phyloP scores from a whole-genome alignment of 2,113 vertebrate species.

The Microtus ochrogaster region DNA sequence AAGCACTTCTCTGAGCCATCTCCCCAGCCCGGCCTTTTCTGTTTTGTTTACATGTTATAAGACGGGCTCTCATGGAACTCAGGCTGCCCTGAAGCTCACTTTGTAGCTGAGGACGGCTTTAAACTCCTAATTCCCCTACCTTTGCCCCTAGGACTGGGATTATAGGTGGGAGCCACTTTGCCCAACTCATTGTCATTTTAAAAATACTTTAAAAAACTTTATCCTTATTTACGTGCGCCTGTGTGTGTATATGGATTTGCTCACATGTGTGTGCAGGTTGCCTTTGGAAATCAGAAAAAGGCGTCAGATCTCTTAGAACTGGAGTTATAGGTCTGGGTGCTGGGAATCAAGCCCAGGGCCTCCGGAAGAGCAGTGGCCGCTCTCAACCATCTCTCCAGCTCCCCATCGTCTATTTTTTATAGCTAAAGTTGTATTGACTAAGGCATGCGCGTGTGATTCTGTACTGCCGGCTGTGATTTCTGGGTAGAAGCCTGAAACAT shows the following conservation, averaged over 20 bases:
- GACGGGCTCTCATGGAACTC: not conserved
- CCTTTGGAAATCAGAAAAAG: not conserved
- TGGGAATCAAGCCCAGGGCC: not conserved
- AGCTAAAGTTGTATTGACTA: constrained; percentile 55
- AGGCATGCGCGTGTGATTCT: not conserved
- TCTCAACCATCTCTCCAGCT: not conserved
- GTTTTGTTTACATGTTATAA: not conserved
- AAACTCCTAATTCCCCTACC: not conserved
- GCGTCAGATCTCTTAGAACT: not conserved
- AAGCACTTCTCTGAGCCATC: not conserved
- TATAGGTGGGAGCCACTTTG: not conserved
- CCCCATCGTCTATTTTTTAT: not conserved
- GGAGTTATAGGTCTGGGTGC: too few relatives aligned
- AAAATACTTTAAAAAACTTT: not conserved
- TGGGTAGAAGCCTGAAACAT: not conserved
- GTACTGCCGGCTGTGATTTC: not conserved
- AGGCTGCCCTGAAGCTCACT: not conserved
- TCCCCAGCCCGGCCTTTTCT: not conserved
- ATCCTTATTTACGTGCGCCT: not conserved
- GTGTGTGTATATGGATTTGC: not conserved
- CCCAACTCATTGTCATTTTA: not conserved
- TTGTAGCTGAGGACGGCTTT: too few relatives aligned
- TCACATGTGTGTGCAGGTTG: not conserved
- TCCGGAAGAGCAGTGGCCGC: not conserved
- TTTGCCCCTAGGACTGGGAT: not conserved